Base-by-base conservation (phyloP, 2,113 vertebrate genomes). In the Pholis gunnellus region DNA sequence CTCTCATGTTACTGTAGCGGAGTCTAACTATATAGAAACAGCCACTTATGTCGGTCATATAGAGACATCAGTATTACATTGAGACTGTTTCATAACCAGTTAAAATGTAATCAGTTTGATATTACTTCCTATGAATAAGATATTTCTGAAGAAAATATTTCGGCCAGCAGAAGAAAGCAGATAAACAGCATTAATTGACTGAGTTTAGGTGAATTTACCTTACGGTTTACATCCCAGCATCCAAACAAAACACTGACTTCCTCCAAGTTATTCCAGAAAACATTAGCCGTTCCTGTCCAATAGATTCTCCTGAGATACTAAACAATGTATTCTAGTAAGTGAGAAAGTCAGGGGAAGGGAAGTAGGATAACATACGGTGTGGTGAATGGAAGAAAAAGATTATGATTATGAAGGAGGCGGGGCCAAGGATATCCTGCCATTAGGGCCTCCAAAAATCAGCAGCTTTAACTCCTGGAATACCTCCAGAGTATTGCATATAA, bases 351-450 rank as follows among this genome's bases (percentile, higher is more conserved):
- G 60, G 60, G 54, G 27, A 52, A 78, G 85, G 88, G 71, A 91
- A 88, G 69, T 76, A 80, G 82, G 74, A 83, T 59, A 79, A 79
- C 42, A 22, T 57, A 38, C 44, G 42, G 78, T 40, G 9, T 60
- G 15, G 71, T 44, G 1, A 59, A 84, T 69, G 15, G 75, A 73
- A 67, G 46, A 79, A 72, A 74, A 59, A 50, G 18, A 80, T 75
- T 56, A 65, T 79, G 25, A 81, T 83, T 74, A 81, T 72, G 61
- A 77, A 66, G 67, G 72, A 68, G 81, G 75, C 67, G 86, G 27
- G 82, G 88, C 66, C 7, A 9, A 72, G 91, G 90, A 94, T 87
- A 88, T 94, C 91, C 92, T 90, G 85, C 87, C 84, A 92, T 89
- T 86, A 71, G 38, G 42, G n/a, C 46, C 50, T 34, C 61, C 44